Conservation (phyloP, 2,888 invertebrate species). For the Flexamia atlantica region DNA sequence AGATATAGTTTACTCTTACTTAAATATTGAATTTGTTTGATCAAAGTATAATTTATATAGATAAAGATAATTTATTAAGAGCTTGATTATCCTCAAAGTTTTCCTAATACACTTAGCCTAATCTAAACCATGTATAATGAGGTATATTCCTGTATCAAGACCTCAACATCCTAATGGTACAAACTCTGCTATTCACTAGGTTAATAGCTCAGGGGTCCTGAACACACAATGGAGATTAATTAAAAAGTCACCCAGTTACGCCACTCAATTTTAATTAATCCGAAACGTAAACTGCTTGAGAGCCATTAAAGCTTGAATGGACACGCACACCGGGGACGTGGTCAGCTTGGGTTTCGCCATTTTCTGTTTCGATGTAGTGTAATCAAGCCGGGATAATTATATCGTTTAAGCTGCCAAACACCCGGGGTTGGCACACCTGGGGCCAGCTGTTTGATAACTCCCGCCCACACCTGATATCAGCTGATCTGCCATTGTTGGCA, state of each 20-base stretch:
- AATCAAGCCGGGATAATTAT: conserved; percentile 31
- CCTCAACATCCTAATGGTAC: too few relatives aligned
- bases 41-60: too few relatives aligned
- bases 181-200: background rate
- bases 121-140: too few relatives aligned
- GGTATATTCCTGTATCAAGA: too few relatives aligned
- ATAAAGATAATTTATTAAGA: too few relatives aligned
- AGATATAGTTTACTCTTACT: too few relatives aligned
- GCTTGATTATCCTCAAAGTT: too few relatives aligned
- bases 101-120: too few relatives aligned
- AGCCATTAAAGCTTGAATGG: background rate
- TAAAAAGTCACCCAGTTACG: background rate
- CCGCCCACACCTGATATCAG: conserved; percentile 43
- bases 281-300: conserved; percentile 3
- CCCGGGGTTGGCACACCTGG: conserved; percentile 39
- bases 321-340: conserved; percentile 14
- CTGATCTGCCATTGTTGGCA: conserved; percentile 32
- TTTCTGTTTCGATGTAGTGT: conserved; percentile 30
- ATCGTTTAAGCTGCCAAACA: conserved; percentile 49
- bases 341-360: conserved; percentile 8
- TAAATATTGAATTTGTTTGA: too few relatives aligned
- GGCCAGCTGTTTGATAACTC: conserved; percentile 34
- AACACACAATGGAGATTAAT: background rate
- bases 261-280: conserved; percentile 13
- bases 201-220: background rate